A percentile compares a stretch with the other conserved stretches of the same genome.
Conservation (phyloP, 2,113 vertebrate genomes). For the Myocastor coypus region DNA sequence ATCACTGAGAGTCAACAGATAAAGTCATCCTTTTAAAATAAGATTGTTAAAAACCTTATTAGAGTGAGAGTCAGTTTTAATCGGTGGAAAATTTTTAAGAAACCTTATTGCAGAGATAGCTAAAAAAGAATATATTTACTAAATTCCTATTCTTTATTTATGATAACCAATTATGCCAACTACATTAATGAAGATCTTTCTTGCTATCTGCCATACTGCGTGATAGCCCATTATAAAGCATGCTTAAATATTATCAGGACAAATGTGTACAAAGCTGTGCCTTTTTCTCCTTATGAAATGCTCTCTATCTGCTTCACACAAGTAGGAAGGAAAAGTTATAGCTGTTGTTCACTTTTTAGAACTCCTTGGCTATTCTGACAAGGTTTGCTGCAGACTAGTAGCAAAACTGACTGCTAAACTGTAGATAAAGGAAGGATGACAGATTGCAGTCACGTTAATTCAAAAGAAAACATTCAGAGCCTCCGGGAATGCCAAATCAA, state of each 20-base stretch:
- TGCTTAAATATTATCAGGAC: background rate
- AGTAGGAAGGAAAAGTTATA: background rate
- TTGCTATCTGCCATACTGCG: background rate
- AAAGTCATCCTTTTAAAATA: background rate
- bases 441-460: slow-evolving; percentile 69
- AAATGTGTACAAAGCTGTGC: background rate
- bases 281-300: background rate
- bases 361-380: slow-evolving; percentile 31
- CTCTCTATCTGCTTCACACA: background rate
- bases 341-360: background rate
- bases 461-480: slow-evolving; percentile 49
- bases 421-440: slow-evolving; percentile 69
- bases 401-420: slow-evolving; percentile 63
- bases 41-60: background rate
- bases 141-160: slow-evolving; percentile 19
- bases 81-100: background rate
- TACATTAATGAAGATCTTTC: background rate
- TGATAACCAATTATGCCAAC: background rate
- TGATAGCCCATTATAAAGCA: background rate
- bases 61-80: background rate
- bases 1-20: background rate
- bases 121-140: background rate
- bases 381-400: slow-evolving; percentile 46
- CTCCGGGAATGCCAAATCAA: slow-evolving; percentile 61
- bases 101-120: background rate